Conservation (phyloP, 2,113 vertebrate species). For the Pangasianodon gigas region DNA sequence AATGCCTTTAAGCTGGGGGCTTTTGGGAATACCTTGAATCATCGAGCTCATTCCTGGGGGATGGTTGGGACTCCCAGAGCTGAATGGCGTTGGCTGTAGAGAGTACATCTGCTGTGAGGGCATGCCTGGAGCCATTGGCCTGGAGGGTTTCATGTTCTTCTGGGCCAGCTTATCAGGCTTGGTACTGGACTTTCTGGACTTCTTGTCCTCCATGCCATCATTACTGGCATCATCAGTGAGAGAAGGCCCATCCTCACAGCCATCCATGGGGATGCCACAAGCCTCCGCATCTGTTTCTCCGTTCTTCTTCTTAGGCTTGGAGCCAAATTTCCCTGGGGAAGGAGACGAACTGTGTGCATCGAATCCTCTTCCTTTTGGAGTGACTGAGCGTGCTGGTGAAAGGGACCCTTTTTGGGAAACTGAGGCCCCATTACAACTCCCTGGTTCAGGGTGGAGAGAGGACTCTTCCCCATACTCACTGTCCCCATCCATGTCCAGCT, state of each 20-base stretch:
- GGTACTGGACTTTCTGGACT: constrained; percentile 83
- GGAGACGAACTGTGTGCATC: constrained; percentile 93
- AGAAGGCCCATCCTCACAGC: constrained; percentile 88
- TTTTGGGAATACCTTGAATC: constrained; percentile 91
- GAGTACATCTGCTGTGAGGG: constrained; percentile 88
- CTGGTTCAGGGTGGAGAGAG: constrained; percentile 81
- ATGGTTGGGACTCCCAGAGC: constrained; percentile 83
- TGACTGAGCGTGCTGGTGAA: constrained; percentile 92
- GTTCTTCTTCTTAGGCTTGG: constrained; percentile 93
- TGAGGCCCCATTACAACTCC: constrained; percentile 87
- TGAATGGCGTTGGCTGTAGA: constrained; percentile 81
- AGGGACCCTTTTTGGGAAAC: constrained; percentile 89
- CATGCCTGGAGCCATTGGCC: constrained; percentile 83
- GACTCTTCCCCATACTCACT: constrained; percentile 94
- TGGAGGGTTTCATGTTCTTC: constrained; percentile 90
- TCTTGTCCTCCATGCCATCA: constrained; percentile 91
- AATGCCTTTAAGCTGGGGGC: constrained; percentile 92
- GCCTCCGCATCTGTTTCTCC: constrained; percentile 83
- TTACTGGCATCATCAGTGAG: constrained; percentile 92
- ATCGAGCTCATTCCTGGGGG: constrained; percentile 81
- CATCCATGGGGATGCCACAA: constrained; percentile 81
- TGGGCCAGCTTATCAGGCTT: constrained; percentile 88
- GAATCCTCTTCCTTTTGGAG: constrained; percentile 91
- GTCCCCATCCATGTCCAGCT: constrained; percentile 89
- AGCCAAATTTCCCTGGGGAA: constrained; percentile 87